phyloP scores from a whole-genome alignment of 2,797 vertebrate species.

The Amazona finschi region DNA sequence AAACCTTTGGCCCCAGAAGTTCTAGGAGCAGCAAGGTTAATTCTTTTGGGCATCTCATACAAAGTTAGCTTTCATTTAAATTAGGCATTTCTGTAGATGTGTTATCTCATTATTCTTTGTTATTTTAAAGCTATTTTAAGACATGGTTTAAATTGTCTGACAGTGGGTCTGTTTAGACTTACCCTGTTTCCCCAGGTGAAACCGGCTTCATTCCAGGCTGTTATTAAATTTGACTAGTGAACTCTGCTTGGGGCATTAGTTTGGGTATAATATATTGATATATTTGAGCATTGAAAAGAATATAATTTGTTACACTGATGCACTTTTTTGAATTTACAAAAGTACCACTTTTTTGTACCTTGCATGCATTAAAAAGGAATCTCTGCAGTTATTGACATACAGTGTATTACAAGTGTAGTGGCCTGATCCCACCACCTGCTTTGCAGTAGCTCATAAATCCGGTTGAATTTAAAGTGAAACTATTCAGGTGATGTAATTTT shows the following conservation, averaged over 20 bases:
- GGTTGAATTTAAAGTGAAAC: neutral
- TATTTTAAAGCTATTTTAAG: neutral
- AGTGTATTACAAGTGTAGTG: neutral
- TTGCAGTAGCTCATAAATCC: neutral
- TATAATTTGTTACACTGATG: neutral
- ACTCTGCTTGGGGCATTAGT: neutral
- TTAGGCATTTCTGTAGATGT: neutral
- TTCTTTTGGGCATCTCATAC: neutral
- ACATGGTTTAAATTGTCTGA: neutral
- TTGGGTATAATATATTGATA: neutral
- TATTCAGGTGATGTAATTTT: neutral
- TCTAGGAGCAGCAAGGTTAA: neutral
- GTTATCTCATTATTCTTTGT: neutral
- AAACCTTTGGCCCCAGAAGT: neutral
- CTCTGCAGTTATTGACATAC: neutral
- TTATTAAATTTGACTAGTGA: neutral
- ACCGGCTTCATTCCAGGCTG: neutral
- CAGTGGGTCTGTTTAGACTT: neutral
- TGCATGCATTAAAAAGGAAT: neutral
- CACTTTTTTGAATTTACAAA: neutral
- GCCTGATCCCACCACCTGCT: neutral
- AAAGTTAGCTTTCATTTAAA: neutral
- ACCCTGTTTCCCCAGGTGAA: neutral
- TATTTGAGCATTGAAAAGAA: neutral
- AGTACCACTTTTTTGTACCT: neutral